Evolutionary conservation across 2,113 vertebrate species (phyloP).

Genomic region (Ptyas mucosa): DNA sequence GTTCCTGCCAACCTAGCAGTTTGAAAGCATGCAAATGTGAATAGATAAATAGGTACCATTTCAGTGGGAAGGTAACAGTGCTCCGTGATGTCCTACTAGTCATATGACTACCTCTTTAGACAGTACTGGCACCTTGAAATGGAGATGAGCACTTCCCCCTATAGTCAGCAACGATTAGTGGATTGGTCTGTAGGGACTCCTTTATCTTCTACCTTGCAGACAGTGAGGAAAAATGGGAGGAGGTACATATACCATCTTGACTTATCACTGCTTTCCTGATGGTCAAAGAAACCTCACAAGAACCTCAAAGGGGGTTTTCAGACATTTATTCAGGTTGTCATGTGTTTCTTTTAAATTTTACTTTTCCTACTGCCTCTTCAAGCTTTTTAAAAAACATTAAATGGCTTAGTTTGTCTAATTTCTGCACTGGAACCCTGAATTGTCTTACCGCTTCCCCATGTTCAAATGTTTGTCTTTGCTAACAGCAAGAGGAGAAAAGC

Average conservation of each 20-base stretch:
- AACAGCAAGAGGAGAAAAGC: slow-evolving; percentile 49
- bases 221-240: not conserved
- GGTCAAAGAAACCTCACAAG: slow-evolving; percentile 24
- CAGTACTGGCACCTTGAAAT: not conserved
- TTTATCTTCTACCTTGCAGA: not conserved
- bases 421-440: slow-evolving; percentile 36
- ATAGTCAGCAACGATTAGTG: not conserved
- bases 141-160: not conserved
- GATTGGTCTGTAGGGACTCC: not conserved
- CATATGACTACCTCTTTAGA: not conserved
- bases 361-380: slow-evolving; percentile 33
- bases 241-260: not conserved
- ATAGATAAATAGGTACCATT: not conserved
- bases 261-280: slow-evolving; percentile 12
- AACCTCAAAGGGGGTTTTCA: slow-evolving; percentile 31
- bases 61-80: not conserved
- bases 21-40: not conserved
- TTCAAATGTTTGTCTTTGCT: slow-evolving; percentile 59
- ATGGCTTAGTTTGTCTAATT: slow-evolving; percentile 15
- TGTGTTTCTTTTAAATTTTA: not conserved
- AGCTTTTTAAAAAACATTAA: slow-evolving; percentile 7
- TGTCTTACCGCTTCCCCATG: slow-evolving; percentile 46
- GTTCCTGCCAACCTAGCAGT: not conserved
- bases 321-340: not conserved
- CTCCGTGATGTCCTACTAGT: not conserved